Percentiles rank a stretch among this genome's conserved stretches.
Evolutionary conservation across 1,140 invertebrate species (phyloP).

Genomic region (Pemphigus obesinymphae): DNA sequence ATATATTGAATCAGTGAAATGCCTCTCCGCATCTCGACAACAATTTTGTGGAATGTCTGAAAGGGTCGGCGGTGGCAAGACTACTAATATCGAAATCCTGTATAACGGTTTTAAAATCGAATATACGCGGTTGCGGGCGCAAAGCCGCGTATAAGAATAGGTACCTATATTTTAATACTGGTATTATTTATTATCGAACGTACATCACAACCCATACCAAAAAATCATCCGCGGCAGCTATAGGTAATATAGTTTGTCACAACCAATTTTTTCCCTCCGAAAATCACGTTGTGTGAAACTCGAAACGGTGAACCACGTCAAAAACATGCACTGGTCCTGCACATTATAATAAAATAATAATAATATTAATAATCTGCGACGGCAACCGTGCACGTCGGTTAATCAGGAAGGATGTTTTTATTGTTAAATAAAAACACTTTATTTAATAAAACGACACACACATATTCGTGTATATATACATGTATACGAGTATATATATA

Average conservation of each 20-base stretch:
- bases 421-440: conserved; percentile 42
- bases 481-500: not conserved
- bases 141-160: not conserved
- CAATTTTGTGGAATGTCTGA: not conserved
- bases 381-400: not conserved
- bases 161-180: no score
- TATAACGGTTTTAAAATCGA: not conserved
- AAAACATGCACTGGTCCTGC: not conserved
- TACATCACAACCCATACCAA: not conserved
- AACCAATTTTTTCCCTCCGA: not conserved
- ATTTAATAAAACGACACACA: conserved; percentile 38
- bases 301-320: not conserved
- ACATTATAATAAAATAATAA: conserved; percentile 35
- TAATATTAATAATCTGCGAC: conserved; percentile 26
- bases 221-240: no score
- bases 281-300: not conserved
- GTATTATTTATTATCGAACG: not conserved
- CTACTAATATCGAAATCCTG: not conserved
- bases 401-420: conserved; percentile 42
- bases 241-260: not conserved
- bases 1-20: not conserved
- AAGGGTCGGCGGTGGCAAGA: not conserved
- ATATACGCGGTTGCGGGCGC: not conserved
- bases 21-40: not conserved
- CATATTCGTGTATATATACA: not conserved